Evolutionary conservation across 2,888 invertebrate genomes (phyloP).

Genomic region (Zelleria hepariella): DNA sequence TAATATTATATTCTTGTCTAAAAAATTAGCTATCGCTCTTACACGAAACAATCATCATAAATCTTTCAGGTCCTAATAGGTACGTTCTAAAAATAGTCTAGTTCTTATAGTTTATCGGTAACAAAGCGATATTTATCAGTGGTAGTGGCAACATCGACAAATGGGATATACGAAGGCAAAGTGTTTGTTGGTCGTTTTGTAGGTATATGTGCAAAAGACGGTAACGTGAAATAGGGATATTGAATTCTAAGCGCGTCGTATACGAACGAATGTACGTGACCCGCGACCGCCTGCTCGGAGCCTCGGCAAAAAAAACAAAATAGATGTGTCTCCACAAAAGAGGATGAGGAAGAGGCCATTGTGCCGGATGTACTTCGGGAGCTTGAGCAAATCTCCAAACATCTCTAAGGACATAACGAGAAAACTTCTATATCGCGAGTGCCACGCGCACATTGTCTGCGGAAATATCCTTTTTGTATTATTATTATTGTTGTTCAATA

Average conservation of each 20-base stretch:
- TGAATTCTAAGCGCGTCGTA: conserved; percentile 58
- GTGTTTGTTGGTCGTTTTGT: conserved; percentile 40
- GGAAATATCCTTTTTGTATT: conserved; percentile 23
- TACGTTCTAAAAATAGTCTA: too few species aligned
- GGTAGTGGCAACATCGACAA: conserved; percentile 28
- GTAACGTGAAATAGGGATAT: conserved; percentile 50
- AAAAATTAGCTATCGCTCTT: too few species aligned
- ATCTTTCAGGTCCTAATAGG: too few species aligned
- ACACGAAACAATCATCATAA: too few species aligned
- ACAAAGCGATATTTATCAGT: conserved; percentile 14
- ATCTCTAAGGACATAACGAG: conserved; percentile 53
- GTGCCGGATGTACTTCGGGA: conserved; percentile 45
- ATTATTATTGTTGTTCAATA: conserved; percentile 38
- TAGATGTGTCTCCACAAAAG: conserved; percentile 43
- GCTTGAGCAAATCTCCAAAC: conserved; percentile 53
- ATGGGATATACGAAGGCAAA: conserved; percentile 37
- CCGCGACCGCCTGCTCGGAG: conserved; percentile 43
- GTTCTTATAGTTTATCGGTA: background rate
- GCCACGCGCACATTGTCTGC: conserved; percentile 17
- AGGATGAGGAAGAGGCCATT: conserved; percentile 47
- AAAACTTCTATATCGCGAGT: conserved; percentile 40
- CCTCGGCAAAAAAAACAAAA: conserved; percentile 52
- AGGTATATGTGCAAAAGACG: conserved; percentile 39
- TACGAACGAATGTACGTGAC: conserved; percentile 51
- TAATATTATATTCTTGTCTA: background rate